A percentile compares a stretch with the other conserved stretches of the same genome.
Evolutionary conservation across 1,140 invertebrate species (phyloP).

Genomic region (Zaprionus lachaisei): DNA sequence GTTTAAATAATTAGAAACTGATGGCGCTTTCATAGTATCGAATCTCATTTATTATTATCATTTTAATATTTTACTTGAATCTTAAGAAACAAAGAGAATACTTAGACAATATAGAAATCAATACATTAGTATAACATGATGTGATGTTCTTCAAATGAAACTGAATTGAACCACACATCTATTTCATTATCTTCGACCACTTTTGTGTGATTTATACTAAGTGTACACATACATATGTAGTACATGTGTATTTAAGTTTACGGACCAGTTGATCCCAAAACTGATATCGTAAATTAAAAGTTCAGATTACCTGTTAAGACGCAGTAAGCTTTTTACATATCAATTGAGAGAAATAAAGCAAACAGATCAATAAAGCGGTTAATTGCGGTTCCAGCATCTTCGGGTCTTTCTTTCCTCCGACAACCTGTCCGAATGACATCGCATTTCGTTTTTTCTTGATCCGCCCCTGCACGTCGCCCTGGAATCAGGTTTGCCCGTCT

Average conservation of each 20-base stretch:
- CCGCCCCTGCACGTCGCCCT: not conserved
- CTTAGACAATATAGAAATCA: too few species aligned
- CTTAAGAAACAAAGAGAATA: too few species aligned
- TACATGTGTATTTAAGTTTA: not conserved
- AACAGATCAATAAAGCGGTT: slow-evolving; percentile 35
- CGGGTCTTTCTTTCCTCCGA: not conserved
- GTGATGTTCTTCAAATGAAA: too few species aligned
- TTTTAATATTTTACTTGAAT: too few species aligned
- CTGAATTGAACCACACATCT: too few species aligned
- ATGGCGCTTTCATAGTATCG: too few species aligned
- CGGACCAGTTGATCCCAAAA: not conserved
- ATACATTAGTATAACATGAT: too few species aligned
- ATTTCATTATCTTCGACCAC: too few species aligned
- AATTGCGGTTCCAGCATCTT: slow-evolving; percentile 4
- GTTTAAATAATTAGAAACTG: too few species aligned
- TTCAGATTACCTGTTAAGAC: slow-evolving; percentile 2
- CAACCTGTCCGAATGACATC: slow-evolving; percentile 36
- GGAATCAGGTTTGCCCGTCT: slow-evolving; percentile 32
- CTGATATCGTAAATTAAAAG: slow-evolving; percentile 11
- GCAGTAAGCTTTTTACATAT: slow-evolving; percentile 11
- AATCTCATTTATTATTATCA: too few species aligned
- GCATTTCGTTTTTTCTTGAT: slow-evolving; percentile 33
- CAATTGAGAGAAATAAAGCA: slow-evolving; percentile 5
- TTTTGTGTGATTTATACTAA: too few species aligned
- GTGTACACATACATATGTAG: not conserved